Evolutionary conservation across 92 coral and sea anemone species (phyloP), one percentile per base, ranked within the genome.

Genomic region (Zoanthus sansibaricus): DNA sequence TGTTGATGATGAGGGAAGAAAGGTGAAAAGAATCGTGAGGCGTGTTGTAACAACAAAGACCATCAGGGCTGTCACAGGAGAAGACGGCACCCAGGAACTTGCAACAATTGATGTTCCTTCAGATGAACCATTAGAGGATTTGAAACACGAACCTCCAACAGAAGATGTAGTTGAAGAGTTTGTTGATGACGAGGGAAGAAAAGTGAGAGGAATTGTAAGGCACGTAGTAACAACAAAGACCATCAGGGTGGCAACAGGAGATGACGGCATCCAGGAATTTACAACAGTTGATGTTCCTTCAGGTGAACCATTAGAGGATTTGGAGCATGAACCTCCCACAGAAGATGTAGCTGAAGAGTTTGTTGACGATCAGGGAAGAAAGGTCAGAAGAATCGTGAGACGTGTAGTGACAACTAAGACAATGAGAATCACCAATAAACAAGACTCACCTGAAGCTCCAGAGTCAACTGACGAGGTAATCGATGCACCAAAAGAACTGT

Each of bases 131-230:
- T 20, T 32, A 72, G 49, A 49, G 58, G 42, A 47, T 32, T 32
- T 20, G 4, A 84, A 76, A 3, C 47, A 30, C 30, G 70, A 77
- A 14, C 21, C 82, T 14, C 82, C 82, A 14, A 77, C 82, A 16
- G 93, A 87, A 72, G 95, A 94, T 72, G 59, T 86, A 48, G 86
- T 88, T 9, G 90, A 90, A 59, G 98, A 94, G 70, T 94, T 86
- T 72, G 88, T 91, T 32, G 94, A 91, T 66, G 91, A 91, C 7
- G 82, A 91, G 45, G 94, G 94, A 77, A 70, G 87, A 78, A 68
- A 47, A 13, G 87, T 88, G 11, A 83, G 88, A 82, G 64, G 89
- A 52, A 44, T 91, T 48, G 88, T 80, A 3, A 64, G 82, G 47
- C 77, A 83, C 44, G 71, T 86, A 46, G 75, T 86, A 7, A 58